A percentile compares a stretch with the other conserved stretches of the same genome.
phyloP scores from a whole-genome alignment of 2,888 invertebrate genomes.

The Aporophyla lueneburgensis region DNA sequence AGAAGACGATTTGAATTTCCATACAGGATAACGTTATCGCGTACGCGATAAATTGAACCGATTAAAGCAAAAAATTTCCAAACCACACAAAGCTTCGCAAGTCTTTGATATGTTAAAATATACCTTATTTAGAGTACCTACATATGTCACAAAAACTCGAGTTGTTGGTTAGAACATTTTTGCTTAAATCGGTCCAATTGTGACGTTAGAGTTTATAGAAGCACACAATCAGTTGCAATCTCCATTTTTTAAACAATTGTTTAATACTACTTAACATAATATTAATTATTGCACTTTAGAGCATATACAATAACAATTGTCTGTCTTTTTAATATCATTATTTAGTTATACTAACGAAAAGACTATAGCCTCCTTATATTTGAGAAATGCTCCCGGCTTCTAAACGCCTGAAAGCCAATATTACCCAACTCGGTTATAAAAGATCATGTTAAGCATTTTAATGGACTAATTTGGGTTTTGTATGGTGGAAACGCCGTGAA shows the following conservation, averaged over 20 bases:
- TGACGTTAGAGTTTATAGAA: background rate
- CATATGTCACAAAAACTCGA: too few relatives aligned
- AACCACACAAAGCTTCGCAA: too few relatives aligned
- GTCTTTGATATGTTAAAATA: too few relatives aligned
- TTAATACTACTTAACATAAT: slow-evolving; percentile 35
- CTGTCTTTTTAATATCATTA: slow-evolving; percentile 41
- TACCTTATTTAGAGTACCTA: too few relatives aligned
- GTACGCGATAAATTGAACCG: too few relatives aligned
- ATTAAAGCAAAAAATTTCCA: too few relatives aligned
- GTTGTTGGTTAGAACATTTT: too few relatives aligned
- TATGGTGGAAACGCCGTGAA: too few relatives aligned
- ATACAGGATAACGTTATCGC: background rate
- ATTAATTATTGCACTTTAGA: slow-evolving; percentile 46
- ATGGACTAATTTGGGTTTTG: background rate
- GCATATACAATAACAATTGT: slow-evolving; percentile 1
- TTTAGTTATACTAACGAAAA: background rate
- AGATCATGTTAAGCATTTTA: background rate
- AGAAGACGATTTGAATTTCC: too few relatives aligned
- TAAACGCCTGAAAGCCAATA: background rate
- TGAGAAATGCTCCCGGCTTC: background rate
- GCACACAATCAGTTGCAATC: slow-evolving; percentile 18
- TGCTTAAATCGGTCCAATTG: background rate
- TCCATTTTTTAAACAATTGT: slow-evolving; percentile 14
- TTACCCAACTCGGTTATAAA: background rate
- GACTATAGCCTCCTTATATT: background rate